Base-by-base conservation (phyloP, 2,797 vertebrate genomes). In the Salmo trutta region DNA sequence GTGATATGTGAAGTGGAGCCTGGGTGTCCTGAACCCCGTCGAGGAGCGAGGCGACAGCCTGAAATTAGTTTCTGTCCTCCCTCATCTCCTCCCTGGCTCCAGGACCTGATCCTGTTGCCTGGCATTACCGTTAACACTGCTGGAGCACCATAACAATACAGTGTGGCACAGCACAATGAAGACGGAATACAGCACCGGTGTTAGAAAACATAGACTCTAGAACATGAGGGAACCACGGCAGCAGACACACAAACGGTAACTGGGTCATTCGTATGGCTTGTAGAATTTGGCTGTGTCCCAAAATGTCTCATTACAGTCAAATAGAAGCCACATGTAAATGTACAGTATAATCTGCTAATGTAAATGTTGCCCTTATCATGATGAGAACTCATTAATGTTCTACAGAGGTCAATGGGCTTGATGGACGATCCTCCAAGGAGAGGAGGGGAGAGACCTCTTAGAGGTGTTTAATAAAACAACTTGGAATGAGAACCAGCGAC, bases 281-380 rank as follows among this genome's bases (percentile, higher is more conserved):
- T 64, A 64, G 21, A 21, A 5, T 64, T n/a, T 47, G n/a, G n/a
- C n/a, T 10, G 19, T n/a, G 54, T 21, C 19, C n/a, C 56, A 59
- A 59, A 59, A 59, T 47, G 41, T 59, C 19, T 59, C 24, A 8
- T 65, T 29, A 12, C 41, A 56, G n/a, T 56, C 10, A 52, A 67
- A 75, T 73, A 41, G 54, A 77, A 76, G 76, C 68, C 69, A 75
- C 70, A 82, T 67, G 67, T 51, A 80, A 79, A 84, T 84, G 79
- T 10, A 10, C 56, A 21, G 56, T 19, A 21, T 24, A 64, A 64
- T 64, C n/a, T 3, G 8, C 21, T 10, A 73, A 80, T 64, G 67
- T 36, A 80, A 79, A 84, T 81, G 79, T 79, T 79, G 73, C 71
- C 71, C 77, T 81, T 82, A 78, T 84, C 81, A 81, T 36, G 6